Evolutionary conservation across 2,888 invertebrate genomes (phyloP), one percentile per base, ranked within the genome.

Genomic region (Morpho achilles): DNA sequence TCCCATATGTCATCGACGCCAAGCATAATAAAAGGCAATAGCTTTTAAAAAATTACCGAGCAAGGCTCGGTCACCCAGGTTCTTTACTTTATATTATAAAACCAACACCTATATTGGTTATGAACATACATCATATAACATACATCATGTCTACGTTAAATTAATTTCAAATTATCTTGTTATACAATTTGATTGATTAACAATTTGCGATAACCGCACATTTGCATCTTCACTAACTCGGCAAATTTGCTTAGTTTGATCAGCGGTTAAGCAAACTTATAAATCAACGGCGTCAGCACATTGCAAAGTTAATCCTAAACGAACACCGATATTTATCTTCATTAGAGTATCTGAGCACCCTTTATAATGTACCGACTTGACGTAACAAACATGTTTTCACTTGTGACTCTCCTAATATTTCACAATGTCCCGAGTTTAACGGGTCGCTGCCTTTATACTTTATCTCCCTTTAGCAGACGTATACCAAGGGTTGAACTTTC

Each of bases 311-410:
- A 83, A 87, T 87, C 81, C 76, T 75, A 83, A 87, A 87, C 82
- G 82, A 87, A 84, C 83, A 81, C 73, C 77, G 72, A 77, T 85
- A 90, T 90, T 89, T 87, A 88, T 90, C 89, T 89, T 90, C 89
- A 89, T 90, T 89, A 89, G 80, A 84, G 81, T 80, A 78, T 86
- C 82, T 80, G 84, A 84, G 82, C 84, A 85, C 81, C 85, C 84
- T 88, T 88, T 87, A 86, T 84, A 80, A 83, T 82, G 72, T 75
- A 81, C 78, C 82, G 84, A 82, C 83, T 76, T 81, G 77, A 79
- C 77, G 82, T 84, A 80, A 81, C 82, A 82, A 82, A 84, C 82
- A 82, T 77, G 80, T 81, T 85, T 81, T 80, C 84, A 84, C 78
- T 74, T 80, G 76, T 84, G 85, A 85, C 85, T 84, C 75, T 80